Conservation (phyloP, 2,113 vertebrate genomes). For the Ranitomeya variabilis region DNA sequence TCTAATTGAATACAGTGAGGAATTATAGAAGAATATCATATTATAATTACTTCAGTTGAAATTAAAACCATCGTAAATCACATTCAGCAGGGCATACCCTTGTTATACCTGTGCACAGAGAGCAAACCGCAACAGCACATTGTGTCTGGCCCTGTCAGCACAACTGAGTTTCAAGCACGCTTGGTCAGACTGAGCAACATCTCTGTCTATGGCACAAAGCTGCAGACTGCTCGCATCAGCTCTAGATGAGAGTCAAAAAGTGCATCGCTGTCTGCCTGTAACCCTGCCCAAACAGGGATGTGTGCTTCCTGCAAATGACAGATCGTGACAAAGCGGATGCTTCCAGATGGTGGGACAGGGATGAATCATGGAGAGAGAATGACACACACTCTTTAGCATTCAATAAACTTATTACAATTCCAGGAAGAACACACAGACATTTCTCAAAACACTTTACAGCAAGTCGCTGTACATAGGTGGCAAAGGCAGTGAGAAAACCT, state of each 20-base stretch:
- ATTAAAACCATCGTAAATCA: slow-evolving; percentile 5
- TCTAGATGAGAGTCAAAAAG: neutral
- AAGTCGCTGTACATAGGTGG: neutral
- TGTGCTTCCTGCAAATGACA: neutral
- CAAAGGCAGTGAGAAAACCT: neutral
- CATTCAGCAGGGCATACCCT: neutral
- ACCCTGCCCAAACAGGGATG: neutral
- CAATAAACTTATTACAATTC: neutral
- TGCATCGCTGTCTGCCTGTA: neutral
- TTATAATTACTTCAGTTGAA: slow-evolving; percentile 4
- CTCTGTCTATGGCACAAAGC: neutral
- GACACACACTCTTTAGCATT: neutral
- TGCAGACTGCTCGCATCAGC: neutral
- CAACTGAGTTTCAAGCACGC: neutral
- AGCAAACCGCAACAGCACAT: neutral
- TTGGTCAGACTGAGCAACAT: too few relatives aligned
- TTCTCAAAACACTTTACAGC: neutral
- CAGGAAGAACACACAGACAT: neutral
- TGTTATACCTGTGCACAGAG: slow-evolving; percentile 2
- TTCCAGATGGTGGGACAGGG: neutral
- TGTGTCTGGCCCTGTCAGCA: slow-evolving; percentile 31
- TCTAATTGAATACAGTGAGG: neutral
- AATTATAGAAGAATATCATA: neutral
- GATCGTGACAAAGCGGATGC: neutral
- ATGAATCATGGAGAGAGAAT: neutral